Evolutionary conservation across 1,140 invertebrate species (phyloP).

Genomic region (Camponotus vicinus): DNA sequence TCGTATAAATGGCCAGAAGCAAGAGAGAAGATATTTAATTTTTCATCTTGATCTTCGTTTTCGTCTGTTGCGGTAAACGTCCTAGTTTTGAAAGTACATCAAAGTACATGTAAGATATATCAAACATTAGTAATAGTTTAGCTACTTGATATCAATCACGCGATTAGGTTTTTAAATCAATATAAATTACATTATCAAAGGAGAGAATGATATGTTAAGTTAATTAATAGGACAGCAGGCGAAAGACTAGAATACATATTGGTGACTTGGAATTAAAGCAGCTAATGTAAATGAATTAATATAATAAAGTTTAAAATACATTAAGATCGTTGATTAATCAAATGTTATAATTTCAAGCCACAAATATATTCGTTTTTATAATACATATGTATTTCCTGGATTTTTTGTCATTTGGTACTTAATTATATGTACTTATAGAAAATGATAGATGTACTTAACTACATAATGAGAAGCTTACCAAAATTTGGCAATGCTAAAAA

Average conservation of each 20-base stretch:
- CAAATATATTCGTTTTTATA: conserved; percentile 35
- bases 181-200: conserved; percentile 13
- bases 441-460: conserved; percentile 63
- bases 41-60: conserved; percentile 92
- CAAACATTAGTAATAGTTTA: not conserved
- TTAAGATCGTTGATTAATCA: conserved; percentile 8
- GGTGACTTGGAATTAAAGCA: conserved; percentile 28
- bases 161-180: conserved; percentile 5
- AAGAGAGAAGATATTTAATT: conserved; percentile 99
- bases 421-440: conserved; percentile 23
- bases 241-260: conserved; percentile 36
- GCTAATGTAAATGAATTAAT: conserved; percentile 7
- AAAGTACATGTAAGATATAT: not conserved
- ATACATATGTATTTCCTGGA: not conserved
- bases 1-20: conserved; percentile 99
- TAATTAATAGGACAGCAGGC: conserved; percentile 24
- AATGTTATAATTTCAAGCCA: conserved; percentile 51
- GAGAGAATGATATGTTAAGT: conserved; percentile 26
- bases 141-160: conserved; percentile 13
- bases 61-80: conserved; percentile 90
- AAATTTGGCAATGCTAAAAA: conserved; percentile 84
- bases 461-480: conserved; percentile 82
- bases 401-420: conserved; percentile 8
- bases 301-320: not conserved
- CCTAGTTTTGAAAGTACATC: conserved; percentile 83